Evolutionary conservation across 2,113 vertebrate species (phyloP), one percentile per base, ranked within the genome.

Genomic region (Ciconia boyciana): DNA sequence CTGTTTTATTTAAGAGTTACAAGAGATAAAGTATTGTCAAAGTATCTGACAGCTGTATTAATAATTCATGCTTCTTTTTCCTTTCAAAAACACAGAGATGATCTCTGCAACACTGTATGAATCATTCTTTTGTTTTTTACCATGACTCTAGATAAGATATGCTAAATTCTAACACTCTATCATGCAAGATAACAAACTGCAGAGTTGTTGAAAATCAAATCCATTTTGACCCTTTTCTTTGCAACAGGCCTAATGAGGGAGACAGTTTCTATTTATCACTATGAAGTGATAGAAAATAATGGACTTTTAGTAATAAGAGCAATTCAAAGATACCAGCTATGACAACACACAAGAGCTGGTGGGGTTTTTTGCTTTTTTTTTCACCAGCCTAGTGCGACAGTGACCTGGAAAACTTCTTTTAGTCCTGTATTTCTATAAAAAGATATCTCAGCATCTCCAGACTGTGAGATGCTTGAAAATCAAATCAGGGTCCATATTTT

Each of bases 1-100:
- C 9, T 95, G 57, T 83, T 95, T 95, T 79, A 81, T 62, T 94
- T 89, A 91, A 90, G 61, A 95, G 29, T 87, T 95, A 78, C 66
- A 85, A 93, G 65, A 96, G 26, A 90, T 14, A 77, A 82, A 86
- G 41, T 43, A 76, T 57, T 94, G 57, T 75, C 57, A 83, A 66
- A 29, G 11, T 78, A 89, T 74, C 46, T 94, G 89, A 80, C 70
- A 72, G 52, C 15, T 68, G 9, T 79, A 64, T 96, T 89, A 94
- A 97, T 65, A 92, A 95, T 91, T 91, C 68, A 82, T 72, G 16
- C 11, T 57, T 61, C 36, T 83, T 94, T 81, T 94, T 71, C 13
- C 24, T 90, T 86, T 65, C 80, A 78, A 74, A 95, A 87, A 41
- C n/a, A 74, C 43, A 52, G 18, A 68, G 26, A 28, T 8, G 12